phyloP scores from a whole-genome alignment of 1,140 invertebrate species.

The Cotesia typhae region DNA sequence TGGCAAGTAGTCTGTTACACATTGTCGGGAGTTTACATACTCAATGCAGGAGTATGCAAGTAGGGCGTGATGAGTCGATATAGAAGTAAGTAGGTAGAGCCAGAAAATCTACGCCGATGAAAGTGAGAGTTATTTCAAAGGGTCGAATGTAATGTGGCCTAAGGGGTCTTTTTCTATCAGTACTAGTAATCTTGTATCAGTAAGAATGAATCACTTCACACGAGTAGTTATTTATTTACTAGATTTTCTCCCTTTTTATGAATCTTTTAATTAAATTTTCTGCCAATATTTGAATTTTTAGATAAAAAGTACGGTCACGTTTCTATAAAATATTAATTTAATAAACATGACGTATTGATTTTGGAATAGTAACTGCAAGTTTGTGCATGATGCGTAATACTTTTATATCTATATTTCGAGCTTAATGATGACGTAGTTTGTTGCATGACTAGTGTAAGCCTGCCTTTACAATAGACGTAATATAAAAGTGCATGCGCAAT shows the following conservation, averaged over 20 bases:
- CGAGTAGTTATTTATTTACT: neutral
- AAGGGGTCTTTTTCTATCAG: neutral
- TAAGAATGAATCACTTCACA: neutral
- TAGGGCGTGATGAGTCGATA: constrained; percentile 42
- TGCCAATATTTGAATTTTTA: too few species aligned
- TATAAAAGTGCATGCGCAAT: constrained; percentile 42
- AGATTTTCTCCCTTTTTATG: too few species aligned
- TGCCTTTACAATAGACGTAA: constrained; percentile 23
- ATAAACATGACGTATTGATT: constrained; percentile 3
- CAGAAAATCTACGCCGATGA: constrained; percentile 48
- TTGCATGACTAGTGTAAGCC: constrained; percentile 38
- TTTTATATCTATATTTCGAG: neutral
- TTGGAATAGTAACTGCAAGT: constrained; percentile 5
- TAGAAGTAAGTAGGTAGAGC: constrained; percentile 37
- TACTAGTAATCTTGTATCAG: constrained; percentile 44
- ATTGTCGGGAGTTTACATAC: neutral
- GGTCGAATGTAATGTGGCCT: constrained; percentile 35
- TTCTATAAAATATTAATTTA: neutral
- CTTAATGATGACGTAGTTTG: constrained; percentile 5
- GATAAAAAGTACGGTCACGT: too few species aligned
- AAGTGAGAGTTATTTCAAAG: constrained; percentile 50
- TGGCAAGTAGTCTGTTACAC: constrained; percentile 13
- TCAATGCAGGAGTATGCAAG: constrained; percentile 26
- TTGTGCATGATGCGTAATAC: constrained; percentile 3
- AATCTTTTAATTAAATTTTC: too few species aligned